A percentile compares a stretch with the other conserved stretches of the same genome.
These are phyloP conservation scores for Pseudonaja textilis DNA, from an alignment of 2,113 vertebrate species.

Conservation along the genomic window DNA sequence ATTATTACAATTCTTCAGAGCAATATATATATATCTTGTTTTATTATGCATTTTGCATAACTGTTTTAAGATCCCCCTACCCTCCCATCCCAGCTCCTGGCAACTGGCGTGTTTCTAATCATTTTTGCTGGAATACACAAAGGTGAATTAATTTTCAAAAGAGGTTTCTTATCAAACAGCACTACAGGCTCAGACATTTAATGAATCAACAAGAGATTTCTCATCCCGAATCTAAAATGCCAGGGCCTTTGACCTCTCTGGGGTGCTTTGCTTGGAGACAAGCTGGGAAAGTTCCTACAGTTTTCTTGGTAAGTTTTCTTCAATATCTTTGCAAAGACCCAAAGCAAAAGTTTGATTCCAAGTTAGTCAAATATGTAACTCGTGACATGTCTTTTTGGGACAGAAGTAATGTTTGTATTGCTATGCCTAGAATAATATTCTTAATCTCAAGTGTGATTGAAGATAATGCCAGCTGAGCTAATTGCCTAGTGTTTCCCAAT, in stretches of 20 bases:
- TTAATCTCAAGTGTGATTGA: constrained; percentile 44
- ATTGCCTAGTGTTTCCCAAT: constrained; percentile 54
- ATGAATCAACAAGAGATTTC: constrained; percentile 49
- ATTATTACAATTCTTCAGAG: constrained; percentile 31
- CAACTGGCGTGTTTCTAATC: constrained; percentile 34
- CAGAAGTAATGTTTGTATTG: constrained; percentile 28
- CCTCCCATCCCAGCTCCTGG: not conserved
- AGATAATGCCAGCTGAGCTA: constrained; percentile 54
- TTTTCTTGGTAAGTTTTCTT: constrained; percentile 1
- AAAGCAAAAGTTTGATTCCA: constrained; percentile 12
- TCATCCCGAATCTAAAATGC: constrained; percentile 22
- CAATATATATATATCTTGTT: constrained; percentile 8
- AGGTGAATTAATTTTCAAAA: constrained; percentile 50
- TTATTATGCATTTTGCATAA: constrained; percentile 46
- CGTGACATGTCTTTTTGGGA: constrained; percentile 33
- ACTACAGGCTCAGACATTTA: constrained; percentile 44
- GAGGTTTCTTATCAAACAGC: constrained; percentile 43
- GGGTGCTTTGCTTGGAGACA: not conserved
- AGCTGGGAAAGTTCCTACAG: not conserved
- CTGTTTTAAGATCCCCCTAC: constrained; percentile 19
- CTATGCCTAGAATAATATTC: constrained; percentile 37
- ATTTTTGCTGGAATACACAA: constrained; percentile 45
- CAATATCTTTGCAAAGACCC: not conserved
- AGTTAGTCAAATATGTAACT: constrained; percentile 34
- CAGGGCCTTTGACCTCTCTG: constrained; percentile 37